phyloP scores from a whole-genome alignment of 2,888 invertebrate species.

The Aricia artaxerxes region DNA sequence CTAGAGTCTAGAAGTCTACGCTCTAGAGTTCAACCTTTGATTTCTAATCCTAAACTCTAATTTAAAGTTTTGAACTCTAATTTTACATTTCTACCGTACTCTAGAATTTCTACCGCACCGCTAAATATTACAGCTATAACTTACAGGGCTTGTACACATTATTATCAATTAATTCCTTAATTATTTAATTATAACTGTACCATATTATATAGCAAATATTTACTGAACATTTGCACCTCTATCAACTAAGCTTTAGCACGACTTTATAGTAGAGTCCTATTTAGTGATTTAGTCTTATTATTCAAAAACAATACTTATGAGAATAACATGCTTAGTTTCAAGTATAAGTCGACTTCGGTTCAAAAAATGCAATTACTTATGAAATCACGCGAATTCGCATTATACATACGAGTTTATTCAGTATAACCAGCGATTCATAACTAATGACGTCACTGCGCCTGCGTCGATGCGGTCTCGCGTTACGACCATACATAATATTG shows the following conservation, averaged over 20 bases:
- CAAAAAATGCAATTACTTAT: slow-evolving; percentile 25
- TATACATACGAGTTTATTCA: slow-evolving; percentile 23
- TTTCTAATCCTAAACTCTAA: no score
- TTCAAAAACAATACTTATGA: neutral
- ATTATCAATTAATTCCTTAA: neutral
- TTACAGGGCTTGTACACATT: neutral
- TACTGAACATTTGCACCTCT: neutral
- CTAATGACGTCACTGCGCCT: slow-evolving; percentile 18
- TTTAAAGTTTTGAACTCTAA: no score
- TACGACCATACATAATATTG: slow-evolving; percentile 16
- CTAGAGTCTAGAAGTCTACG: no score
- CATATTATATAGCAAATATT: no score
- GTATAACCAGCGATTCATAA: slow-evolving; percentile 19
- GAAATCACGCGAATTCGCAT: slow-evolving; percentile 22
- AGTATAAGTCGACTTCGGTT: slow-evolving; percentile 8
- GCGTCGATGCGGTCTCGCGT: slow-evolving; percentile 25
- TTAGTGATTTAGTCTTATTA: no score
- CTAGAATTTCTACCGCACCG: no score
- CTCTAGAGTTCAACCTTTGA: no score
- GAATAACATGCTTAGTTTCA: neutral
- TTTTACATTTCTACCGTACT: no score
- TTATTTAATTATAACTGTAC: no score
- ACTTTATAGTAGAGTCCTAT: neutral
- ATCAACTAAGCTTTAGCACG: neutral
- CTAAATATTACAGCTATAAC: neutral